These are phyloP conservation scores for Proterorhinus semilunaris DNA, from an alignment of 2,113 vertebrate genomes.

Conservation along the genomic window DNA sequence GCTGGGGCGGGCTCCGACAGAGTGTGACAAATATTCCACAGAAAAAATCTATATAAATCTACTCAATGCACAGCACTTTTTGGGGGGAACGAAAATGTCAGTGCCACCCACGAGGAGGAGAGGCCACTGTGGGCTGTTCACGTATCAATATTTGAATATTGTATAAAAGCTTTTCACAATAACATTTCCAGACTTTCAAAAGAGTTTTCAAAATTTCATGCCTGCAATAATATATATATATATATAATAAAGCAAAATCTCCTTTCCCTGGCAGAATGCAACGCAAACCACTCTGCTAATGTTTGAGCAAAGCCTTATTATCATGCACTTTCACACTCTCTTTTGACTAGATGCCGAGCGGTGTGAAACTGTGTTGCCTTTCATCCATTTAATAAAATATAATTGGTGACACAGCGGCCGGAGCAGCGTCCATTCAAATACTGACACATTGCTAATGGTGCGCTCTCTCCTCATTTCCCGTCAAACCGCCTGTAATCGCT, in stretches of 20 bases:
- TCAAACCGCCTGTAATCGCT: constrained; percentile 47
- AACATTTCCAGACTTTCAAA: no score
- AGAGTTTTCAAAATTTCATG: no score
- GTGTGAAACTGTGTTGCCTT: neutral
- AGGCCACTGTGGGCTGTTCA: neutral
- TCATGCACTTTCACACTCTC: no score
- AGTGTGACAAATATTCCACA: neutral
- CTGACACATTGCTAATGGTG: constrained; percentile 5
- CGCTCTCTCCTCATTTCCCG: constrained; percentile 15
- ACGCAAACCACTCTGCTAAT: no score
- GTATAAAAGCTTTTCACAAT: neutral
- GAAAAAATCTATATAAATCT: constrained; percentile 2
- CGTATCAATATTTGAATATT: neutral
- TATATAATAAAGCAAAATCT: no score
- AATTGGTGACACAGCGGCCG: neutral
- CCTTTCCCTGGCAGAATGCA: no score
- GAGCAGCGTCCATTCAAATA: neutral
- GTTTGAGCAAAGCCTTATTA: no score
- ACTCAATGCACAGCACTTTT: neutral
- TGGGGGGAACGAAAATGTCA: neutral
- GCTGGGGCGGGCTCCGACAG: neutral
- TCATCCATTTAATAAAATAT: neutral
- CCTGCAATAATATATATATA: no score
- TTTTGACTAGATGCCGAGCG: neutral
- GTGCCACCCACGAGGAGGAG: neutral